These are phyloP conservation scores for Rhysida immarginata DNA, from an alignment of 1,140 invertebrate genomes.

Conservation along the genomic window DNA sequence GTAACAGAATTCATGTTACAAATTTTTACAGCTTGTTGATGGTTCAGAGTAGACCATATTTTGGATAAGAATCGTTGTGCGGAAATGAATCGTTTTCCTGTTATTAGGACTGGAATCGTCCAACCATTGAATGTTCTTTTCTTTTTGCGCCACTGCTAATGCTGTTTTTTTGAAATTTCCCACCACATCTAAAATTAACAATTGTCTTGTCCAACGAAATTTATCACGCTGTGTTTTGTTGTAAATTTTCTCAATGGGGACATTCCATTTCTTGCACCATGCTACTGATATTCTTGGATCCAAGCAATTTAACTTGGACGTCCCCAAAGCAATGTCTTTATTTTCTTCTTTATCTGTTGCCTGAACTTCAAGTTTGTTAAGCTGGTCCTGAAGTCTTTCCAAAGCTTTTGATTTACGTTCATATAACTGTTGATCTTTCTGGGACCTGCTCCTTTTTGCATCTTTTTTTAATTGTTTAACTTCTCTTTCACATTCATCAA, in stretches of 20 bases:
- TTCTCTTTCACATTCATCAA: constrained; percentile 64
- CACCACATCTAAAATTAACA: too few species aligned
- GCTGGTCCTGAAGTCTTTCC: constrained; percentile 72
- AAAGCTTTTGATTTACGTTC: constrained; percentile 88
- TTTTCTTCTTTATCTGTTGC: constrained; percentile 98
- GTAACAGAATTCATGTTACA: too few species aligned
- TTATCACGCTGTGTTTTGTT: constrained; percentile 99
- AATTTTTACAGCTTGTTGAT: too few species aligned
- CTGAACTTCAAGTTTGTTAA: constrained; percentile 88
- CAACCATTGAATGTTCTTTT: too few species aligned
- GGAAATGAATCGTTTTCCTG: too few species aligned
- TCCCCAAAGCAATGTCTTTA: constrained; percentile 96
- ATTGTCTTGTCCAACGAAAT: constrained; percentile 99
- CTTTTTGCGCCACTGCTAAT: too few species aligned
- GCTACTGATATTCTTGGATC: constrained; percentile 97
- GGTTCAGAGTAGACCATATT: too few species aligned
- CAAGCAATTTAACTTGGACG: constrained; percentile 97
- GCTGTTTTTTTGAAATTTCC: too few species aligned
- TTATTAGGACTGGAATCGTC: too few species aligned
- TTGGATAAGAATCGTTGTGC: too few species aligned
- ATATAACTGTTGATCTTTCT: constrained; percentile 36
- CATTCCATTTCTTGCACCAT: constrained; percentile 95
- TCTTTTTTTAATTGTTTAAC: constrained; percentile 59
- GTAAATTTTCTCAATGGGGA: constrained; percentile 97
- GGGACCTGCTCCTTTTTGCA: constrained; percentile 60